Base-by-base conservation (phyloP, 1,140 invertebrate species). In the Panagrolaimus sp. region DNA sequence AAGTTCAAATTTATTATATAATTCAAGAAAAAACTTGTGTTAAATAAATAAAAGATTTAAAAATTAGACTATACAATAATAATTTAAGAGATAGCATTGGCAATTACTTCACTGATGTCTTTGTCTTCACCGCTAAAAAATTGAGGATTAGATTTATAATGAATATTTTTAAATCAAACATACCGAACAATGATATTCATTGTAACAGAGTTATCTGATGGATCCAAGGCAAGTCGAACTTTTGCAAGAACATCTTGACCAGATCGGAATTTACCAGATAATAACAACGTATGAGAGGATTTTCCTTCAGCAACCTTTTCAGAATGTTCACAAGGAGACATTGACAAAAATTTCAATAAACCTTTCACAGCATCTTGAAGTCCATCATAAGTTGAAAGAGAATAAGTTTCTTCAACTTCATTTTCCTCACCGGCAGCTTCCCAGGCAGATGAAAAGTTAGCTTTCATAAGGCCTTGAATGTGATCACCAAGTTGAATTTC, bases 401-500 rank as follows among this genome's bases (percentile, higher is more conserved):
- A 89, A 84, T 90, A 96, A 0, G 92, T 95, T 78, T 95, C 93
- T 83, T 95, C 91, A 43, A 91, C 84, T 85, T 93, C 91, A 68
- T 88, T 86, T 75, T 88, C 90, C 0, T 88, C 88, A 43, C 88
- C 89, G 6, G 96, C 90, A 87, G 93, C 75, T 47, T 89, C 88
- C 88, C 88, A 89, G 15, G 87, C 86, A 28, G 86, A 84, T 4
- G 79, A 83, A 81, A 89, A 89, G 83, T 88, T 88, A 84, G 90
- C 84, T 76, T 90, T 91, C 58, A 89, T 88, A 7, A 91, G 87
- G 71, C 90, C 89, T 80, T 94, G 90, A 67, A 98, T 90, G 84
- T 96, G 93, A 67, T 99, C 96, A 3, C 89, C 89, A 0, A 96
- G 86, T 12, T 88, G 88, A 43, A 97, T 85, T 82, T 96, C 94